Base-by-base conservation (phyloP, 2,113 vertebrate species). In the Rattus rattus region DNA sequence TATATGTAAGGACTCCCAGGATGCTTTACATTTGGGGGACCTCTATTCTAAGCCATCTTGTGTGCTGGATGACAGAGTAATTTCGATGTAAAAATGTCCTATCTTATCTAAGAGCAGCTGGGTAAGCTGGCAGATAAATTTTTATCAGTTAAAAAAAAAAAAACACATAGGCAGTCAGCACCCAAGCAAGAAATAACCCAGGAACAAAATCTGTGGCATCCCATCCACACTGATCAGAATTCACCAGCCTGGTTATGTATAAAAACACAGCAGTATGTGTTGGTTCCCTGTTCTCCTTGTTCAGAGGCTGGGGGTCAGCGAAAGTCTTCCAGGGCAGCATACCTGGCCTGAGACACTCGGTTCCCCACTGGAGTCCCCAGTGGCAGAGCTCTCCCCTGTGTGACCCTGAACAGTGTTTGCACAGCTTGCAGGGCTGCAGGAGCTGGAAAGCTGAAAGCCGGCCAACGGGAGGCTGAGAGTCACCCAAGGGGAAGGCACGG, bases 401-500 rank as follows among this genome's bases (percentile, higher is more conserved):
- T 39, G 39, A 54, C 49, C 89, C 83, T 16, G n/a, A 11, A 76
- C 30, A 30, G 69, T 95, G 81, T 94, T 94, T 91, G 43, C 11
- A 63, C 87, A 95, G 75, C 52, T 90, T 77, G 20, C 12, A 24
- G 61, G 89, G 70, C 28, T 86, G 47, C 93, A 90, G 10, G 73
- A 54, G 73, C 43, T 9, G n/a, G 72, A 91, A 69, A 88, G 49
- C 16, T 65, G 92, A 84, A 59, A 1, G 47, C 54, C 12, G 54
- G 95, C 72, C 59, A 63, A 77, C 63, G 85, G 76, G 81, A 97
- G 73, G 90, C 47, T 47, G 88, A 91, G 92, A 95, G 65, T 39
- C 0, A 75, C 97, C 94, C 12, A 17, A 63, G 96, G 98, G 97
- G 75, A 96, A 96, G 97, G 98, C 36, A 87, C 52, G 92, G 83